A percentile compares a stretch with the other conserved stretches of the same genome.
phyloP scores from a whole-genome alignment of 2,888 invertebrate species.

The Drosophila koepferae region DNA sequence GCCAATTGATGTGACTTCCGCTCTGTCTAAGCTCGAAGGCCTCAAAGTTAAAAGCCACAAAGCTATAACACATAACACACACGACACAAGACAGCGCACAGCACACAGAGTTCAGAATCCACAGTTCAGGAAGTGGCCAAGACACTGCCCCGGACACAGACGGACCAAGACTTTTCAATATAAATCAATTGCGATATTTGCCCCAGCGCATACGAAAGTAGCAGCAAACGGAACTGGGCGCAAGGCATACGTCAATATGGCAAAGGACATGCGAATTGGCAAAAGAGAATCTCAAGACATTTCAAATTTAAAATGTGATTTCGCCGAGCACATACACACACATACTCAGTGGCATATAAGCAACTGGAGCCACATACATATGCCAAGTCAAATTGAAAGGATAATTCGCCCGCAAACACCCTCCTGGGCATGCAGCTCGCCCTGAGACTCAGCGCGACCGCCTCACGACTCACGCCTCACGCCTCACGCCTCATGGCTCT shows the following conservation, averaged over 20 bases:
- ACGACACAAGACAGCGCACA: conserved; percentile 14
- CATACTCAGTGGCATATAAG: conserved; percentile 5
- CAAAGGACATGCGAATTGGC: conserved; percentile 66
- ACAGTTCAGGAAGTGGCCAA: conserved; percentile 67
- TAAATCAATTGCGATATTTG: conserved; percentile 81
- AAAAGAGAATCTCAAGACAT: conserved; percentile 81
- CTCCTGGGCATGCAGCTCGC: conserved; percentile 74
- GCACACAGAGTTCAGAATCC: background rate
- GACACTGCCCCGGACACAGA: conserved; percentile 47
- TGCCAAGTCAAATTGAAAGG: conserved; percentile 85
- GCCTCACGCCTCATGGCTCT: too few relatives aligned
- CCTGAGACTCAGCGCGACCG: conserved; percentile 40
- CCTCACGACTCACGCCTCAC: background rate
- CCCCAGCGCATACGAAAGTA: conserved; percentile 65
- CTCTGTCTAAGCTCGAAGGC: conserved; percentile 35
- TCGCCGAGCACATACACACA: conserved; percentile 36
- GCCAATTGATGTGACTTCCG: conserved; percentile 78
- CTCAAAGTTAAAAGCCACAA: conserved; percentile 28
- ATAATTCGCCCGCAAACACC: conserved; percentile 85
- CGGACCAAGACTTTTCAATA: conserved; percentile 78
- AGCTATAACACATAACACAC: conserved; percentile 1
- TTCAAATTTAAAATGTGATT: conserved; percentile 82
- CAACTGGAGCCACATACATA: conserved; percentile 71
- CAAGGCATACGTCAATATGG: conserved; percentile 75
- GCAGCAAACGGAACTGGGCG: conserved; percentile 62